Base-by-base conservation (phyloP, 2,113 vertebrate species). In the Phocoena phocoena region DNA sequence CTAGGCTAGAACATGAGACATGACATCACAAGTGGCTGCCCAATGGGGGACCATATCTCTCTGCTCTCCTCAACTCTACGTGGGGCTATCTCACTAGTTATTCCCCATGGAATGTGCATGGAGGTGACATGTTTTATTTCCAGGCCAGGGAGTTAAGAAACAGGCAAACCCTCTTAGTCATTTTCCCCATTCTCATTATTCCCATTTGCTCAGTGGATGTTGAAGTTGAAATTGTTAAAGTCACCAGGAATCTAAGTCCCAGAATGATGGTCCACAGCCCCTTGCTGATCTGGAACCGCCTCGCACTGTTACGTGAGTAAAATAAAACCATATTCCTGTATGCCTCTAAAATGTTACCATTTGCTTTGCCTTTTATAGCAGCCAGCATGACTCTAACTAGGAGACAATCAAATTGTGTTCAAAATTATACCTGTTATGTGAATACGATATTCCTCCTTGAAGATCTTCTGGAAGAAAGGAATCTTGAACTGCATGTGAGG, bases 391-490 rank as follows among this genome's bases (percentile, higher is more conserved):
- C 28, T 7, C 41, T 86, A 79, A 53, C n/a, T 15, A 73, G 36
- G 33, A 73, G 55, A 82, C 6, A 77, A 33, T 44, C 28, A 38
- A 26, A 53, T 8, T 7, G 4, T 84, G 25, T 36, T 93, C 1
- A 44, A 21, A 68, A 36, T 71, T 9, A 10, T 99, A 99, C 99
- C 99, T 98, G 99, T 99, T 98, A 99, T 99, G 92, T 99, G 99
- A 98, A 99, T 99, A 96, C 99, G 99, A 97, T 99, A 99, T 92
- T 99, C 99, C 60, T 99, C 99, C 98, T 99, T 99, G 92, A 99
- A 99, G 96, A 99, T 98, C 68, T 99, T 98, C 98, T 99, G 99
- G 98, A 99, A 99, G 97, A 99, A 99, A 86, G 99, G 99, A 63
- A 99, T 98, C 98, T 99, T 99, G 98, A 99, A 99, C 96, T 99